phyloP scores from a whole-genome alignment of 2,888 invertebrate genomes.

The Sesia bembeciformis region DNA sequence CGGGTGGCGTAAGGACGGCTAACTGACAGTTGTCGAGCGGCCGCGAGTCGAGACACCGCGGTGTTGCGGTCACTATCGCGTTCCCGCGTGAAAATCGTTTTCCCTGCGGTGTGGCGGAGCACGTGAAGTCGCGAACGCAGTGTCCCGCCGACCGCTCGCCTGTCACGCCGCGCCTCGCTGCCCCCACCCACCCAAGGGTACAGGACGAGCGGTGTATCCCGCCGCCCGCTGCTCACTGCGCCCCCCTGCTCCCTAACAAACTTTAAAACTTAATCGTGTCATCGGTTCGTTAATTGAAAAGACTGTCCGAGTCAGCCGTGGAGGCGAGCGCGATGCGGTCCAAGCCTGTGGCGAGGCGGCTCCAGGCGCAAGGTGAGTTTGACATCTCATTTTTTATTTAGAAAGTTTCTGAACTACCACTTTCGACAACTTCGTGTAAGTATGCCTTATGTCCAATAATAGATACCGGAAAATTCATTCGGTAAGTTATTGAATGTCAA shows the following conservation, averaged over 20 bases:
- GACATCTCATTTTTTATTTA: too few species aligned
- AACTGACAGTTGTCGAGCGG: slow-evolving; percentile 53
- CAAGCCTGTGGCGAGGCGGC: slow-evolving; percentile 81
- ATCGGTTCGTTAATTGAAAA: slow-evolving; percentile 49
- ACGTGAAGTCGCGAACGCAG: slow-evolving; percentile 64
- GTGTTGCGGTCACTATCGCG: slow-evolving; percentile 53
- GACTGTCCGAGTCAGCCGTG: slow-evolving; percentile 36
- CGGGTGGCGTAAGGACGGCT: not conserved
- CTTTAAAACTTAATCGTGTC: slow-evolving; percentile 37
- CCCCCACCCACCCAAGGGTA: slow-evolving; percentile 28
- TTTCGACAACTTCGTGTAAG: too few species aligned
- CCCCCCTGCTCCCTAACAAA: slow-evolving; percentile 33
- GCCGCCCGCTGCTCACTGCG: slow-evolving; percentile 45
- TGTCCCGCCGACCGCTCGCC: slow-evolving; percentile 71
- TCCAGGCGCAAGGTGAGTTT: slow-evolving; percentile 79
- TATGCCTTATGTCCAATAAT: too few species aligned
- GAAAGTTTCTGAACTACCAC: too few species aligned
- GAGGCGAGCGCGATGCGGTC: slow-evolving; percentile 77
- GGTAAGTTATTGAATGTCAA: not conserved
- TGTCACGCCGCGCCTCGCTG: slow-evolving; percentile 55
- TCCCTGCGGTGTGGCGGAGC: slow-evolving; percentile 56
- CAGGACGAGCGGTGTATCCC: slow-evolving; percentile 42
- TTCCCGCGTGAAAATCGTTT: slow-evolving; percentile 72
- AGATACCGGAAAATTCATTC: too few species aligned
- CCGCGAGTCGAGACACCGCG: slow-evolving; percentile 58